Conservation (phyloP, 2,797 vertebrate species). For the Leptoclinus maculatus region DNA sequence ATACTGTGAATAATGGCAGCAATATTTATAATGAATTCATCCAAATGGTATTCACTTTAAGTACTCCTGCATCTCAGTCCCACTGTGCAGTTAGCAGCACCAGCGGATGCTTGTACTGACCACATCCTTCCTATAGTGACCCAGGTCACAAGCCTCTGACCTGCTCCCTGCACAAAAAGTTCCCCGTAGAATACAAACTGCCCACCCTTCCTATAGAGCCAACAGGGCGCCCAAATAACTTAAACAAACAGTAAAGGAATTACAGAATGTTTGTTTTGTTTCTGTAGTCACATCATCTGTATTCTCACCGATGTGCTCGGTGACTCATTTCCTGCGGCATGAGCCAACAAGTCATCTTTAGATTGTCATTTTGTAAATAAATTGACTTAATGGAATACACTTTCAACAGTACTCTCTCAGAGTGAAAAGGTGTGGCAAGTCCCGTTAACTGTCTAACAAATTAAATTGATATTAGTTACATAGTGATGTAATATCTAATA, state of each 20-base stretch:
- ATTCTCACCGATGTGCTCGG: background rate
- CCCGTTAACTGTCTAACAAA: background rate
- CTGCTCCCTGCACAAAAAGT: constrained; percentile 65
- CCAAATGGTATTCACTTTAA: background rate
- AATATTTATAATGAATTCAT: background rate
- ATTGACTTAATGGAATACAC: background rate
- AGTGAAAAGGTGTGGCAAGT: background rate
- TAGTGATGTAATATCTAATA: background rate
- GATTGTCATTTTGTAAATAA: background rate
- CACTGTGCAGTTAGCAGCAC: constrained; percentile 41
- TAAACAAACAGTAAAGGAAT: constrained; percentile 33
- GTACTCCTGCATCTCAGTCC: constrained; percentile 18
- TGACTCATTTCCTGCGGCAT: background rate
- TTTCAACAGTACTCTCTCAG: background rate
- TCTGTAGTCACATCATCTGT: background rate
- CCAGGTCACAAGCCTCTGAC: constrained; percentile 71
- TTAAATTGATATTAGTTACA: background rate
- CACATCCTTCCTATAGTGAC: constrained; percentile 84
- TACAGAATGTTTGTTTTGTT: background rate
- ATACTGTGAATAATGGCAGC: background rate
- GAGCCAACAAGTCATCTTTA: background rate
- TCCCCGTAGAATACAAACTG: constrained; percentile 57
- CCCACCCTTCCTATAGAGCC: constrained; percentile 71
- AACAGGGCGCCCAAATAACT: constrained; percentile 44
- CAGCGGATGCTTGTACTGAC: constrained; percentile 76